These are phyloP conservation scores for Drosophila funebris DNA, from an alignment of 1,140 invertebrate species.

Conservation along the genomic window DNA sequence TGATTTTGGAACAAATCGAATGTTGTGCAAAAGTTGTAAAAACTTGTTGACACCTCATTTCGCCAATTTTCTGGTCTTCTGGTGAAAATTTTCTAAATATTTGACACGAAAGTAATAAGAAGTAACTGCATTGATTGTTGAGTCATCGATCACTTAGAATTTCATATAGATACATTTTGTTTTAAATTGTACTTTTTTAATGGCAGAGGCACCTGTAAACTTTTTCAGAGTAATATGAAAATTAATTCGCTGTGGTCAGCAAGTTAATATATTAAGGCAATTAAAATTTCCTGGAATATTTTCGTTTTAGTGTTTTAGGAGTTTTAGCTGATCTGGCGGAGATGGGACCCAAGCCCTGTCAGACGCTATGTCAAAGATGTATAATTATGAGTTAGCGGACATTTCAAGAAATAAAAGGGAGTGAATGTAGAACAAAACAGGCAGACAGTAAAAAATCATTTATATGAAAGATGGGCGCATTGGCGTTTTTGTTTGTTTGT, in stretches of 20 bases:
- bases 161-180: no score
- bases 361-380: conserved; percentile 59
- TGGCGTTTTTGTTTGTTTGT: conserved; percentile 42
- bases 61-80: no score
- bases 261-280: neutral
- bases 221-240: no score
- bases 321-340: conserved; percentile 12
- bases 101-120: no score
- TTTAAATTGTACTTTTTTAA: neutral
- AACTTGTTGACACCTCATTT: no score
- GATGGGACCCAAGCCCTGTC: neutral
- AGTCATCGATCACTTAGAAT: no score
- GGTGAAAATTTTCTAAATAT: no score
- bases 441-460: conserved; percentile 53
- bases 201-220: no score
- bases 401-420: conserved; percentile 22
- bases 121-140: no score
- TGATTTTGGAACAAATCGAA: no score
- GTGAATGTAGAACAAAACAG: conserved; percentile 16
- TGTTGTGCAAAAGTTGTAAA: no score
- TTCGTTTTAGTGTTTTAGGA: conserved; percentile 16
- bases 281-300: neutral
- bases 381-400: conserved; percentile 68
- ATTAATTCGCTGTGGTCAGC: neutral
- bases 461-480: conserved; percentile 71